These are phyloP conservation scores for Musca vetustissima DNA, from an alignment of 1,140 invertebrate species.

Conservation along the genomic window DNA sequence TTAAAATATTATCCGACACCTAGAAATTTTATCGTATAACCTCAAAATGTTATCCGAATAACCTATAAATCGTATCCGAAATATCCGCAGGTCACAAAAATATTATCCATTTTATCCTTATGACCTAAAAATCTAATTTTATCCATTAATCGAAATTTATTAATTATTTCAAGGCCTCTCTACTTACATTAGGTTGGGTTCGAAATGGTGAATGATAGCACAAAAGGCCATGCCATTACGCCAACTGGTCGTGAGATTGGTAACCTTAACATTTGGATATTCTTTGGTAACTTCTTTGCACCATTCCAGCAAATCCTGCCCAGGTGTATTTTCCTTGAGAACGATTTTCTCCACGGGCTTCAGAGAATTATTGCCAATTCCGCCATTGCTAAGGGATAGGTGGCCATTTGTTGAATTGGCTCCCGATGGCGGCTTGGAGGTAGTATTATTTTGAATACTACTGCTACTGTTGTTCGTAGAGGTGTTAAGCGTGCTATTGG, in stretches of 20 bases:
- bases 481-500: background rate
- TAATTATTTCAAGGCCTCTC: no score
- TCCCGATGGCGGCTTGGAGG: no score
- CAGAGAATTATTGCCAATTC: slow-evolving; percentile 29
- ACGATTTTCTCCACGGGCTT: slow-evolving; percentile 52
- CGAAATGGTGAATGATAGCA: slow-evolving; percentile 87
- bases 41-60: no score
- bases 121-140: no score
- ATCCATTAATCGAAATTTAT: no score
- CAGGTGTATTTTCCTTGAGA: slow-evolving; percentile 65
- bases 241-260: slow-evolving; percentile 90
- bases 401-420: slow-evolving; percentile 27
- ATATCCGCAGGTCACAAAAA: no score
- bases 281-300: slow-evolving; percentile 86
- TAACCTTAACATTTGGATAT: slow-evolving; percentile 84
- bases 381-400: slow-evolving; percentile 21
- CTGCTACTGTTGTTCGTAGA: background rate
- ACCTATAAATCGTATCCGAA: no score
- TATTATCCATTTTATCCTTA: no score
- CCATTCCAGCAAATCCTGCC: slow-evolving; percentile 90
- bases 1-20: no score
- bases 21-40: no score
- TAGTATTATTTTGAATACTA: no score
- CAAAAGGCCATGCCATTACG: slow-evolving; percentile 91
- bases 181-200: slow-evolving; percentile 86